Conservation (phyloP, 1,140 invertebrate species). For the Teleopsis dalmanni region DNA sequence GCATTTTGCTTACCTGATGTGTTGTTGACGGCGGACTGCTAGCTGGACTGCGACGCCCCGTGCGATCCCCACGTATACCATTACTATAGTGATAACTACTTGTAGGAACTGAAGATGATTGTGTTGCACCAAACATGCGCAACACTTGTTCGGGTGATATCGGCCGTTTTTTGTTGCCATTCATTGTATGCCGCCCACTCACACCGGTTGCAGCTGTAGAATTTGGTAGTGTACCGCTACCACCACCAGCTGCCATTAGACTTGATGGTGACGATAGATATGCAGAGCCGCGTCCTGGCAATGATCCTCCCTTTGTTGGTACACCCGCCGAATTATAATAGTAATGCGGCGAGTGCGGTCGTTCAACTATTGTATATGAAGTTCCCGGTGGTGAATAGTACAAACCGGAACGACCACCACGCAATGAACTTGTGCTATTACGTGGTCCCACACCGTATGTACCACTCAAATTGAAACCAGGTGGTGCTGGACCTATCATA, state of each 20-base stretch:
- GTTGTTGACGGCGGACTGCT: conserved; percentile 66
- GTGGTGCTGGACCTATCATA: conserved; percentile 41
- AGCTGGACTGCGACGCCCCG: conserved; percentile 55
- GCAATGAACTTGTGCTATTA: conserved; percentile 41
- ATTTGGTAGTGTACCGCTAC: conserved; percentile 38
- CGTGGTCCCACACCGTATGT: conserved; percentile 25
- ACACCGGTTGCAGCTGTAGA: conserved; percentile 25
- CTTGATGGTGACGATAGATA: conserved; percentile 52
- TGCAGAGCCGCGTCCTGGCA: conserved; percentile 48
- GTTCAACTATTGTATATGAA: conserved; percentile 76
- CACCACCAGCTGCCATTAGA: conserved; percentile 45
- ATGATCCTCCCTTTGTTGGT: conserved; percentile 42
- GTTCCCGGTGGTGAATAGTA: conserved; percentile 66
- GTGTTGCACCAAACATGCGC: conserved; percentile 52
- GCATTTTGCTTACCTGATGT: conserved; percentile 50
- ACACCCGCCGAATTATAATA: conserved; percentile 43
- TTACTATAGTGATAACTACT: conserved; percentile 45
- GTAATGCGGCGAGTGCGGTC: conserved; percentile 63
- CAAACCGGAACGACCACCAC: conserved; percentile 49
- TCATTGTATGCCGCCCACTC: conserved; percentile 24
- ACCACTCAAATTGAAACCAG: conserved; percentile 24
- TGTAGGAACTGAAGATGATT: conserved; percentile 45
- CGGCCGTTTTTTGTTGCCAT: conserved; percentile 55
- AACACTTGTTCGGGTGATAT: conserved; percentile 74
- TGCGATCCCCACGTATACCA: conserved; percentile 31